Evolutionary conservation across 2,888 invertebrate genomes (phyloP).

Genomic region (Gasteruption jaculator): DNA sequence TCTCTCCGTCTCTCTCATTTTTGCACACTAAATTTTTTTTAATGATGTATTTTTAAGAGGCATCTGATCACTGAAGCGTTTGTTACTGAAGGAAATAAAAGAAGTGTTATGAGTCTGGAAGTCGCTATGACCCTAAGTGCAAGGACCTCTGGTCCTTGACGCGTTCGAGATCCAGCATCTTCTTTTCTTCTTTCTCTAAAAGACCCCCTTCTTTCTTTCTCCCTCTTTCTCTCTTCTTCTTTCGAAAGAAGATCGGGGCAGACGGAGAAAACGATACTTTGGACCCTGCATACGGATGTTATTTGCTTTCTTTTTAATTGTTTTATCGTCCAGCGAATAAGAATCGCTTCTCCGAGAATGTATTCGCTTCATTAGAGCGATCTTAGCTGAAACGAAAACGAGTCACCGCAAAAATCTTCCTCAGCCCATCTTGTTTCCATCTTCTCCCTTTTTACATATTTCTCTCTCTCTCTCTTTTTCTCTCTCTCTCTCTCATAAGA

Average conservation of each 20-base stretch:
- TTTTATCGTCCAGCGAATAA: slow-evolving; percentile 31
- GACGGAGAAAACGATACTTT: no score
- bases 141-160: slow-evolving; percentile 49
- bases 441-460: no score
- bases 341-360: slow-evolving; percentile 25
- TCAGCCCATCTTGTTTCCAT: no score
- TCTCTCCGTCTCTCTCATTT: no score
- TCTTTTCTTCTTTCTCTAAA: slow-evolving; percentile 23
- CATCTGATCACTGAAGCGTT: no score
- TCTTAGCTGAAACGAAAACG: slow-evolving; percentile 20
- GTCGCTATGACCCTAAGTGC: slow-evolving; percentile 43
- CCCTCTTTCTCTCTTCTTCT: slow-evolving; percentile 21
- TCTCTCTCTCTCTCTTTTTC: no score
- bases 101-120: slow-evolving; percentile 37
- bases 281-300: no score
- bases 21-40: no score
- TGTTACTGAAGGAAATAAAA: slow-evolving; percentile 24
- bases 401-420: no score
- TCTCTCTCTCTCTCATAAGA: no score
- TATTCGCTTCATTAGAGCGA: slow-evolving; percentile 40
- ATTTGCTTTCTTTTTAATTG: slow-evolving; percentile 38
- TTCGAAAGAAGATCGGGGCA: no score
- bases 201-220: slow-evolving; percentile 27
- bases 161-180: slow-evolving; percentile 33
- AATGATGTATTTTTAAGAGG: no score